Conservation (phyloP, 2,888 invertebrate genomes). For the Melinaea menophilus region DNA sequence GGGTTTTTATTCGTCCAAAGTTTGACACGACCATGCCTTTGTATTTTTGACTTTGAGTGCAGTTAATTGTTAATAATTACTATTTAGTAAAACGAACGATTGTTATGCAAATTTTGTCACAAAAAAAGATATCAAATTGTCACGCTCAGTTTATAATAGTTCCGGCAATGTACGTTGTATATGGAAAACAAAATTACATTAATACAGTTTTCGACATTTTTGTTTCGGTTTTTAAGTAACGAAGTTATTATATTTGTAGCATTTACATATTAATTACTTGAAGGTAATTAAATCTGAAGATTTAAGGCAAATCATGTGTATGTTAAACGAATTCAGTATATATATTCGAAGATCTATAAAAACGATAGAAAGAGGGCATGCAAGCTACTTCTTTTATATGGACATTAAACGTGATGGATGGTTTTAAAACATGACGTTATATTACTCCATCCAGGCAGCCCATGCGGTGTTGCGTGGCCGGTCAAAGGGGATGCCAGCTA, state of each 20-base stretch:
- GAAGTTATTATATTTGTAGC: too few species aligned
- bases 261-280: too few species aligned
- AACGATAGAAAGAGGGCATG: constrained; percentile 52
- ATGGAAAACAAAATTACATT: too few species aligned
- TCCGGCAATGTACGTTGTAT: too few species aligned
- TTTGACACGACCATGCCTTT: constrained; percentile 60
- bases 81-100: constrained; percentile 5
- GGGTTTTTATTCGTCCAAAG: constrained; percentile 61
- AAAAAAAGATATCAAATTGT: constrained; percentile 2
- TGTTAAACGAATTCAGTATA: background rate
- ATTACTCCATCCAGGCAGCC: constrained; percentile 72
- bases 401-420: constrained; percentile 76
- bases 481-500: constrained; percentile 77
- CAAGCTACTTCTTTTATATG: constrained; percentile 70
- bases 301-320: background rate
- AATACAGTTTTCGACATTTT: too few species aligned
- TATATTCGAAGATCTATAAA: constrained; percentile 39
- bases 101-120: constrained; percentile 18
- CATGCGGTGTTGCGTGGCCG: constrained; percentile 75
- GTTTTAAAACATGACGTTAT: constrained; percentile 77
- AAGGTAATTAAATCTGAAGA: background rate
- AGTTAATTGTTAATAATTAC: constrained; percentile 56
- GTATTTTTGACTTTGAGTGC: constrained; percentile 60
- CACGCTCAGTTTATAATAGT: background rate
- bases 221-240: too few species aligned